phyloP scores from a whole-genome alignment of 2,113 vertebrate genomes.

The Riparia riparia region DNA sequence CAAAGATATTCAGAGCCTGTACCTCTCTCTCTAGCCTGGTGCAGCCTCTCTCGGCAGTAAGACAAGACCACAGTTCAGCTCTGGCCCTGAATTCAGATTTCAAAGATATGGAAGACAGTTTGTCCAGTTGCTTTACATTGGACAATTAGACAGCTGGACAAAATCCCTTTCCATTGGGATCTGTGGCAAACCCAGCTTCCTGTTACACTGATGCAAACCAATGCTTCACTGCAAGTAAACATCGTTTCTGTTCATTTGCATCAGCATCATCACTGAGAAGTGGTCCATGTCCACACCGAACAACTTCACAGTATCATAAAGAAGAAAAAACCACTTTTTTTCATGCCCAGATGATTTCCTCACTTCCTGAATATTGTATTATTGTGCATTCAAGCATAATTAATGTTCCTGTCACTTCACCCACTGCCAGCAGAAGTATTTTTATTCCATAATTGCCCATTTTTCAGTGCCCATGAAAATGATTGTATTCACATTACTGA shows the following conservation, averaged over 20 bases:
- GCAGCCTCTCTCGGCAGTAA: not conserved
- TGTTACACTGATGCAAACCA: not conserved
- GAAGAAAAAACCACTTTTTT: not conserved
- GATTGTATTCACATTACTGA: not conserved
- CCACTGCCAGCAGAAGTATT: constrained; percentile 17
- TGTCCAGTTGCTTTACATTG: not conserved
- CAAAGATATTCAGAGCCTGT: not conserved
- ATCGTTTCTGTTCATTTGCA: not conserved
- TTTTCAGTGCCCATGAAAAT: constrained; percentile 32
- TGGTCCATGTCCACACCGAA: not conserved
- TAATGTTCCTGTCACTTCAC: constrained; percentile 25
- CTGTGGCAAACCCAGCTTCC: not conserved
- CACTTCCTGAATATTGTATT: constrained; percentile 29
- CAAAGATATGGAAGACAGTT: not conserved
- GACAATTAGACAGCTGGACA: not conserved
- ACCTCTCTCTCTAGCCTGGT: not conserved
- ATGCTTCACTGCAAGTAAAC: not conserved
- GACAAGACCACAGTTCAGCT: not conserved
- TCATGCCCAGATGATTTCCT: constrained; percentile 1
- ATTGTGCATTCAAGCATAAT: constrained; percentile 14
- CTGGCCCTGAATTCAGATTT: not conserved
- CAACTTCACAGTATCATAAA: not conserved
- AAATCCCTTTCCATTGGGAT: not conserved
- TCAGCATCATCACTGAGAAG: not conserved
- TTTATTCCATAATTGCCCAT: constrained; percentile 41